Evolutionary conservation across 1,140 invertebrate genomes (phyloP).

Genomic region (Caenorhabditis brenneri): DNA sequence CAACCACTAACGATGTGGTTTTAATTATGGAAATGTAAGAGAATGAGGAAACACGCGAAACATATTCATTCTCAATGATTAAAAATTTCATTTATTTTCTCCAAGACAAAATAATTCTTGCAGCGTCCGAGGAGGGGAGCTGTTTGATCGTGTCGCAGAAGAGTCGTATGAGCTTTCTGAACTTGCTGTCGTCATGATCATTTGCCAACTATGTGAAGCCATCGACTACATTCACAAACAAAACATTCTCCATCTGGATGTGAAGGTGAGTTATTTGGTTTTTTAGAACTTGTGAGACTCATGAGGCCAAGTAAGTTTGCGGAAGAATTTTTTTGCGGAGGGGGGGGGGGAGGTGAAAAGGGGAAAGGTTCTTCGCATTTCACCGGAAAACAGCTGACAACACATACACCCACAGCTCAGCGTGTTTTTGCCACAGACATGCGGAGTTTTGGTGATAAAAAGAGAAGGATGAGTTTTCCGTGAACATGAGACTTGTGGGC

Average conservation of each 20-base stretch:
- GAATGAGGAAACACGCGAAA: not conserved
- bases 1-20: conserved; percentile 74
- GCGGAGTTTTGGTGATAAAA: conserved; percentile 6
- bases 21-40: conserved; percentile 78
- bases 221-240: conserved; percentile 74
- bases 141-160: conserved; percentile 75
- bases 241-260: conserved; percentile 75
- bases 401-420: conserved; percentile 13
- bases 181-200: conserved; percentile 74
- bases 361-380: not conserved
- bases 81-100: not conserved
- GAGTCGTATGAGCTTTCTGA: conserved; percentile 75
- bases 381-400: conserved; percentile 40
- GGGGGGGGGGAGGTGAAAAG: not conserved
- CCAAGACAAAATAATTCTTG: conserved; percentile 16
- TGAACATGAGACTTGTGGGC: conserved; percentile 16
- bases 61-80: no score
- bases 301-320: not conserved
- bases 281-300: not conserved
- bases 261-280: conserved; percentile 71
- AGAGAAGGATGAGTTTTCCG: conserved; percentile 13
- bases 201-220: conserved; percentile 74
- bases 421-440: conserved; percentile 20
- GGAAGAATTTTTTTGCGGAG: not conserved
- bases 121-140: conserved; percentile 73